phyloP scores from a whole-genome alignment of 1,140 invertebrate species.

The Drosophila trapezifrons region DNA sequence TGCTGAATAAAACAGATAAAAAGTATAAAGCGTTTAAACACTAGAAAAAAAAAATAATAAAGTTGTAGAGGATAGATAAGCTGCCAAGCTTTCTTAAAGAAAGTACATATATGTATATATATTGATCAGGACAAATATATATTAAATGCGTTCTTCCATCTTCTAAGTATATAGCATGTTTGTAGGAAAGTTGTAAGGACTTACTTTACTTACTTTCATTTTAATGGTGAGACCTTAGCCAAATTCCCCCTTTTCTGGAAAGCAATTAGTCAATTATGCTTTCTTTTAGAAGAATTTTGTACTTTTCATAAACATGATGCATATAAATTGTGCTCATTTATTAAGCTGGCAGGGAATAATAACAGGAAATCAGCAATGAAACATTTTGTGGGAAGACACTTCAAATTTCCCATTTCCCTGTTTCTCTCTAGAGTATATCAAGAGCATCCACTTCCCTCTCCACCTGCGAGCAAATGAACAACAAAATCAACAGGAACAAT shows the following conservation, averaged over 20 bases:
- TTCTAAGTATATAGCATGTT: background rate
- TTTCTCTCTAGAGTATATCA: slow-evolving; percentile 31
- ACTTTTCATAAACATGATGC: slow-evolving; percentile 56
- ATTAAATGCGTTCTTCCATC: background rate
- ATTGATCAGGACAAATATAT: background rate
- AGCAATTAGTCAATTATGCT: slow-evolving; percentile 6
- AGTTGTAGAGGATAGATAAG: background rate
- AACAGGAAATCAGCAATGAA: slow-evolving; percentile 60
- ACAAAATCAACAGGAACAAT: slow-evolving; percentile 36
- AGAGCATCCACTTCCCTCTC: background rate
- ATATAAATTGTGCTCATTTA: slow-evolving; percentile 79
- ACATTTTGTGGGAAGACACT: slow-evolving; percentile 64
- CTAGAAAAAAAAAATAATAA: background rate
- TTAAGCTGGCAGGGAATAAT: slow-evolving; percentile 4
- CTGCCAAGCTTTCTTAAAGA: no score
- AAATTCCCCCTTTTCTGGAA: background rate
- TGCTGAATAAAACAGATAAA: slow-evolving; percentile 8
- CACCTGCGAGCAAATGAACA: slow-evolving; percentile 44
- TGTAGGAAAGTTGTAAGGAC: background rate
- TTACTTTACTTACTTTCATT: background rate
- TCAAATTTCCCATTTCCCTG: slow-evolving; percentile 55
- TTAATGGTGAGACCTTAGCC: background rate
- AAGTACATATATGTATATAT: no score
- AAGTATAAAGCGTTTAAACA: slow-evolving; percentile 33
- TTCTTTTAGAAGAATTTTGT: slow-evolving; percentile 13